Evolutionary conservation across 2,113 vertebrate species (phyloP).

Genomic region (Apaloderma vittatum): DNA sequence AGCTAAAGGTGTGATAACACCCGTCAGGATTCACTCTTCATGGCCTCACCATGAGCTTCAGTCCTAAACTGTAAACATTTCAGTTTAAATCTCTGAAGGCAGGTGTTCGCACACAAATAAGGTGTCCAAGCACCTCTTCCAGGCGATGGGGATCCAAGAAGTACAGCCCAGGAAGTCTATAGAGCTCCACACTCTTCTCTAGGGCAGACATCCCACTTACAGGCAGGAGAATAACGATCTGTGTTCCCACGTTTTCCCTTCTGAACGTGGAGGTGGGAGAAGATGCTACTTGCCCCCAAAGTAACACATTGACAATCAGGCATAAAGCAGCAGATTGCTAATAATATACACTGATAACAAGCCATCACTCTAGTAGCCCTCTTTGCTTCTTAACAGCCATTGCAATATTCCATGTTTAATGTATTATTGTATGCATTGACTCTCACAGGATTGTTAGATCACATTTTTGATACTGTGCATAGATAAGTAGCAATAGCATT

Average conservation of each 20-base stretch:
- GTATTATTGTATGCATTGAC: background rate
- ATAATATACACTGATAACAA: background rate
- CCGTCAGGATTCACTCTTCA: background rate
- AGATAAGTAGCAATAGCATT: conserved; percentile 8
- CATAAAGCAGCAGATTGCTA: background rate
- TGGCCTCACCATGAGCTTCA: background rate
- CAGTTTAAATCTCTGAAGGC: background rate
- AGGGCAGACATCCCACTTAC: background rate
- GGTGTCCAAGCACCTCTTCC: background rate
- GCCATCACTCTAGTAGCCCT: background rate
- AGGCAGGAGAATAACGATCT: background rate
- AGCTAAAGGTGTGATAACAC: background rate
- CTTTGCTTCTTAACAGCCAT: background rate
- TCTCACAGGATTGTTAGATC: background rate
- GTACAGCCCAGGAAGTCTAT: accelerated
- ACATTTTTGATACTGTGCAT: background rate
- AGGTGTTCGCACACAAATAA: accelerated
- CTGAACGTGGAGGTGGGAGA: background rate
- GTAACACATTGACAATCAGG: background rate
- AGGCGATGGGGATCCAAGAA: background rate
- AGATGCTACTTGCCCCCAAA: background rate
- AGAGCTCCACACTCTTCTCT: background rate
- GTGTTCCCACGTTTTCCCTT: background rate
- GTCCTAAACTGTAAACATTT: background rate
- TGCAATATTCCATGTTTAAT: background rate